These are phyloP conservation scores for Poecilus cupreus DNA, from an alignment of 2,888 invertebrate genomes.

Conservation along the genomic window DNA sequence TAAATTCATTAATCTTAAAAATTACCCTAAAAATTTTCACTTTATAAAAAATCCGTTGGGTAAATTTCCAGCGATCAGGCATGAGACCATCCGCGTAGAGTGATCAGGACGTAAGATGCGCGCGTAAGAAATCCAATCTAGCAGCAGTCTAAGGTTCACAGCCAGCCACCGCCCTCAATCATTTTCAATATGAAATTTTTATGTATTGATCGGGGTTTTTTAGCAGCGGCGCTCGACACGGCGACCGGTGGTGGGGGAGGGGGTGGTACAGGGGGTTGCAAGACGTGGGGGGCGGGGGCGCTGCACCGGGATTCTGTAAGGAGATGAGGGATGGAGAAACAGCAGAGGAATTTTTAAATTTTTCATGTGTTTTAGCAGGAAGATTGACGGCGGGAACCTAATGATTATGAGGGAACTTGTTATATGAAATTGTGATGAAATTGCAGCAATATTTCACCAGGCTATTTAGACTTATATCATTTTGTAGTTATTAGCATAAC, in stretches of 20 bases:
- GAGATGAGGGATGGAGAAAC: conserved; percentile 62
- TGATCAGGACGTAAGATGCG: conserved; percentile 29
- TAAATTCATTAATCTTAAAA: conserved; percentile 20
- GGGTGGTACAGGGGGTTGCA: conserved; percentile 68
- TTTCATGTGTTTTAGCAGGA: background rate
- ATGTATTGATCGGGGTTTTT: conserved; percentile 74
- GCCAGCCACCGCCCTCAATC: conserved; percentile 71
- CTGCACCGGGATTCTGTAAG: background rate
- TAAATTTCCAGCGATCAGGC: background rate
- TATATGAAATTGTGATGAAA: too few relatives aligned
- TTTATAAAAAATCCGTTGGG: conserved; percentile 12
- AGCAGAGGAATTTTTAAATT: conserved; percentile 53
- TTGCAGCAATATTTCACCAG: too few relatives aligned
- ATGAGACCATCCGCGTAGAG: background rate
- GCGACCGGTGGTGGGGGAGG: conserved; percentile 60
- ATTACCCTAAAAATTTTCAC: conserved; percentile 19
- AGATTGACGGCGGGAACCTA: too few relatives aligned
- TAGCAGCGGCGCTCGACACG: conserved; percentile 64
- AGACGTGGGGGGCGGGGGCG: conserved; percentile 60
- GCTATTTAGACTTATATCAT: too few relatives aligned
- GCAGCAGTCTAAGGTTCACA: conserved; percentile 47
- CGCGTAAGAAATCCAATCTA: conserved; percentile 51
- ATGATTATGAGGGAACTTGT: too few relatives aligned
- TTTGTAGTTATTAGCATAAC: too few relatives aligned
- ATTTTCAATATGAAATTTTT: conserved; percentile 75